Evolutionary conservation across 64 coral and sea anemone genomes (phyloP).

Genomic region (Acropora yongei): DNA sequence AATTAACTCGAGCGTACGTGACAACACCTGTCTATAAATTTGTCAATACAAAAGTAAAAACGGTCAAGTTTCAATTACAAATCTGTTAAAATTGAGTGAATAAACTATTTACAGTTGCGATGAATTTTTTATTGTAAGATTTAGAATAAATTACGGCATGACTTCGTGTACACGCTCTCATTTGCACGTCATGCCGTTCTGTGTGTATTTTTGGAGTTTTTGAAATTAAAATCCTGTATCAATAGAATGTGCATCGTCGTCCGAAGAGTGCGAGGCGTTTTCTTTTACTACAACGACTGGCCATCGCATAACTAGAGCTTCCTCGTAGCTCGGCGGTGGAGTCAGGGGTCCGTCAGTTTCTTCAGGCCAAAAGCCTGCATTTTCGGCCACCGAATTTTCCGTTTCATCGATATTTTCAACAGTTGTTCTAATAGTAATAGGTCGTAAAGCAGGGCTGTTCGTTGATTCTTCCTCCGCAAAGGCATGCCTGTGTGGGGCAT

Average conservation of each 20-base stretch:
- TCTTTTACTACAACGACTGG: slow-evolving; percentile 10
- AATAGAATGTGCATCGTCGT: neutral
- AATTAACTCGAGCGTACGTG: neutral
- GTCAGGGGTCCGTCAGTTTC: slow-evolving; percentile 29
- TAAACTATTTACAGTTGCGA: slow-evolving; percentile 30
- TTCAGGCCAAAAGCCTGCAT: slow-evolving; percentile 40
- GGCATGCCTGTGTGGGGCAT: slow-evolving; percentile 23
- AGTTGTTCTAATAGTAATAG: neutral
- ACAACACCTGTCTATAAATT: neutral
- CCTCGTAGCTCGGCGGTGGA: slow-evolving; percentile 32
- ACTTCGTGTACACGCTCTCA: neutral
- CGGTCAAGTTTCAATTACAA: neutral
- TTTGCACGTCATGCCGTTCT: neutral
- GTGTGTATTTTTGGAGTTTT: neutral
- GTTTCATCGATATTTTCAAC: slow-evolving; percentile 1
- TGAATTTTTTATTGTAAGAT: neutral
- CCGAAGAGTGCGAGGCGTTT: slow-evolving; percentile 4
- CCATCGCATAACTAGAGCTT: slow-evolving; percentile 40
- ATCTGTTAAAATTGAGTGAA: neutral
- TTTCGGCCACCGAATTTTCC: neutral
- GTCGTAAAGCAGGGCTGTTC: neutral
- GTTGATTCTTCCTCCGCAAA: slow-evolving; percentile 16
- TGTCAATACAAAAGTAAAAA: neutral
- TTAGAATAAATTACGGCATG: neutral
- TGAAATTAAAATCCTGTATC: slow-evolving; percentile 19